Conservation (phyloP, 2,888 invertebrate species). For the Hypselothyrea guttata region DNA sequence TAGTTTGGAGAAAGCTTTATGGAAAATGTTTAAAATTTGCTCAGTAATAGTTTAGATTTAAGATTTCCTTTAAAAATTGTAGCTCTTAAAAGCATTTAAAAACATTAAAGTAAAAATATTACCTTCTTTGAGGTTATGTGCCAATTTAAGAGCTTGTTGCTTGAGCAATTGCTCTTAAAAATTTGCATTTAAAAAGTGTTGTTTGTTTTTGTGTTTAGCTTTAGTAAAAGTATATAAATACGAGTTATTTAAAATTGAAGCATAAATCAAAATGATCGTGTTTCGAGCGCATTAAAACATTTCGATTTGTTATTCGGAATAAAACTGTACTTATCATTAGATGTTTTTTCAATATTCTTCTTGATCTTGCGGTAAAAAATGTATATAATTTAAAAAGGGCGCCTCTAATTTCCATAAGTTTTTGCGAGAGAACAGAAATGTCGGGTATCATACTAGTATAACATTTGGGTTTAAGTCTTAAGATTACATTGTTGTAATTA, state of each 20-base stretch:
- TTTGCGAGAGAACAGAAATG: conserved; percentile 28
- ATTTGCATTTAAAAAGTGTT: conserved; percentile 63
- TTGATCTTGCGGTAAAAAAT: conserved; percentile 37
- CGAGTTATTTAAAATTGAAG: conserved; percentile 53
- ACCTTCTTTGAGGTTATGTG: conserved; percentile 42
- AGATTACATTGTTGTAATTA: conserved; percentile 52
- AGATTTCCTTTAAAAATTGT: too few species aligned
- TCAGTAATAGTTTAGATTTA: conserved; percentile 43
- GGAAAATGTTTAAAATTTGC: conserved; percentile 54
- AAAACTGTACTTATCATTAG: conserved; percentile 28
- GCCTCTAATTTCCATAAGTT: conserved; percentile 13
- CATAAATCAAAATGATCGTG: conserved; percentile 26
- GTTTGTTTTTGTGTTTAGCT: conserved; percentile 35
- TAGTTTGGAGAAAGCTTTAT: conserved; percentile 53
- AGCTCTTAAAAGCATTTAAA: conserved; percentile 73
- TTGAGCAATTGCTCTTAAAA: conserved; percentile 52
- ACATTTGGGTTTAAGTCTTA: conserved; percentile 58
- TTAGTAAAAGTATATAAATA: conserved; percentile 59
- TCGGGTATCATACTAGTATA: too few species aligned
- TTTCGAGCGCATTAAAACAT: not conserved
- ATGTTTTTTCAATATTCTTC: not conserved
- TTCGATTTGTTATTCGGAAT: conserved; percentile 14
- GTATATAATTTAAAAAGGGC: conserved; percentile 38
- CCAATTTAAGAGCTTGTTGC: conserved; percentile 46
- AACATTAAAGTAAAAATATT: conserved; percentile 71